Percentiles rank a stretch among this genome's conserved stretches.
phyloP scores from a whole-genome alignment of 1,140 invertebrate genomes.

The Hypsibius dujardini region DNA sequence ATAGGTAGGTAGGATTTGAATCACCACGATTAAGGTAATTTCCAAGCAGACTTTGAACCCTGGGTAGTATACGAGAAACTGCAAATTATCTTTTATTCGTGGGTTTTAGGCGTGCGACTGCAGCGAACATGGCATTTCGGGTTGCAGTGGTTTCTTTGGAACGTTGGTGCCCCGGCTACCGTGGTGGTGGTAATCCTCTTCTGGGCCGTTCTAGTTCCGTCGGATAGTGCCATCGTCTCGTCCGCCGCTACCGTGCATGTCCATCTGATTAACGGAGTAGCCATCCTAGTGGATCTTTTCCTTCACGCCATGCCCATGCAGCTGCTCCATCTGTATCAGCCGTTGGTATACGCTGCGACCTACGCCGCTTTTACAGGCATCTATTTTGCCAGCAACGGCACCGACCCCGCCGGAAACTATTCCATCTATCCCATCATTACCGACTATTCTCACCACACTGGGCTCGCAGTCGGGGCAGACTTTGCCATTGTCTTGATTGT shows the following conservation, averaged over 20 bases:
- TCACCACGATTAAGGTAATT: too few relatives aligned
- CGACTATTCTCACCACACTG: not conserved
- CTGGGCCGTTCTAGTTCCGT: not conserved
- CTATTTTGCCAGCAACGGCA: not conserved
- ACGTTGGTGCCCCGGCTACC: not conserved
- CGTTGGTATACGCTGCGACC: not conserved
- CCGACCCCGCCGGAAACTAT: not conserved
- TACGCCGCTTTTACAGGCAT: not conserved
- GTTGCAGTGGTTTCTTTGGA: not conserved
- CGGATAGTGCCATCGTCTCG: not conserved
- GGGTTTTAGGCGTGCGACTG: not conserved
- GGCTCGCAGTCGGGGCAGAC: not conserved
- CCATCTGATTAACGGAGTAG: not conserved
- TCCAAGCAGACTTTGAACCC: too few relatives aligned
- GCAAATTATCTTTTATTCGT: not conserved
- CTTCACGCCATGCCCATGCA: not conserved
- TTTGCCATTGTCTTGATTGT: not conserved
- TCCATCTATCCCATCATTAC: not conserved
- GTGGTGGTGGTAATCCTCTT: not conserved
- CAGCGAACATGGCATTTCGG: conserved; percentile 1
- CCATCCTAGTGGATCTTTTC: not conserved
- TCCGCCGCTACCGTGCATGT: not conserved
- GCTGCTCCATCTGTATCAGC: not conserved
- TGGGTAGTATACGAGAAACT: too few relatives aligned
- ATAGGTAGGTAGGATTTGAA: too few relatives aligned